Base-by-base conservation (phyloP, 2,888 invertebrate genomes). In the Cheilosia pagana region DNA sequence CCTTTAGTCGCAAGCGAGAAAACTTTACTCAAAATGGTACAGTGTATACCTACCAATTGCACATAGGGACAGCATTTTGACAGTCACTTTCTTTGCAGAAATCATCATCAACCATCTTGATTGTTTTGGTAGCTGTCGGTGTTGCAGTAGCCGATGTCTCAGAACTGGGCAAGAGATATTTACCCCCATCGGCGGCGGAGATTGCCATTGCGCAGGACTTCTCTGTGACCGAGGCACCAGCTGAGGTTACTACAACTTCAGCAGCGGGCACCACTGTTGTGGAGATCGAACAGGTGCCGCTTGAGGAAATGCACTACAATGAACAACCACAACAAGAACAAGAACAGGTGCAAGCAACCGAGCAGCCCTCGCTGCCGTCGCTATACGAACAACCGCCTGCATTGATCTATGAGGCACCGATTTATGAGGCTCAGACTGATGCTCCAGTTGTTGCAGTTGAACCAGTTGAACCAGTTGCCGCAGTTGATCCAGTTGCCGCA, bases 11-110 rank as follows among this genome's bases (percentile, higher is more conserved):
- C 21, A 59, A 50, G 57, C 57, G 2, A 53, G 43, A 55, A 65
- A 65, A 57, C 48, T 65, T 65, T 50, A 19, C 74, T 59, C 50
- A 75, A 75, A 75, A 75, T 75, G 75, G 75, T 75, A 57, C 19
- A 6, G 25, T 43, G 19, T 14, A 6, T 16, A 16, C 12, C 12
- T 6, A 2, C n/a, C 8, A 3, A 28, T 28, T 1, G 28, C 7
- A 2, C 16, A 43, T 43, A 16, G 7, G 43, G 43, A 43, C 16
- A 16, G 16, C 5, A n/a, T 45, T 7, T 45, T 45, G n/a, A 16
- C n/a, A 16, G 7, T 45, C 2, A 60, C 4, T 41, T 53, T 70
- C 0, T 57, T 65, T 75, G 28, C 28, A 75, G 75, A 75, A 75
- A 48, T 59, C 12, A 19, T 48, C 48, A 45, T 16, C 8, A 16